These are phyloP conservation scores for Petrolisthes manimaculis DNA, from an alignment of 2,888 invertebrate species.

Conservation along the genomic window DNA sequence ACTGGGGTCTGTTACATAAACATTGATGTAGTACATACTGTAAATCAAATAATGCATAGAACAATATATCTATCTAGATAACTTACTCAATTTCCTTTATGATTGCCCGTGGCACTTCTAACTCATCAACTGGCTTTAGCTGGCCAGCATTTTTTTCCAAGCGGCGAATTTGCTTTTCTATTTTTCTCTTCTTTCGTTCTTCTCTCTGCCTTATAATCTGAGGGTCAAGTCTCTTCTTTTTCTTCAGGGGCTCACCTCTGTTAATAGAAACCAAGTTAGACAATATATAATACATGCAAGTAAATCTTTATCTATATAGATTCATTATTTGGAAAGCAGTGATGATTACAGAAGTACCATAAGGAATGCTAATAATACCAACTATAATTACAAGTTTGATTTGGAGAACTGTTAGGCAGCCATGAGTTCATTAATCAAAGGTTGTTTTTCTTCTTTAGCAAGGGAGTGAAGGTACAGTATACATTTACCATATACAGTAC, in stretches of 20 bases:
- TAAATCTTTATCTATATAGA: too few species aligned
- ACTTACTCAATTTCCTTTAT: neutral
- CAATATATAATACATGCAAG: too few species aligned
- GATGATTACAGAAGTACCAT: neutral
- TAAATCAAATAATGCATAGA: too few species aligned
- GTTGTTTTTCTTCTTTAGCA: too few species aligned
- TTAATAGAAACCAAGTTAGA: conserved; percentile 23
- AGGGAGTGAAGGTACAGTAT: too few species aligned
- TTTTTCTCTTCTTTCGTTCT: conserved; percentile 82
- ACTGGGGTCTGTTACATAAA: too few species aligned
- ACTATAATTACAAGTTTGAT: too few species aligned
- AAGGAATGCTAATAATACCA: too few species aligned
- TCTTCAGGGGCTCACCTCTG: conserved; percentile 90
- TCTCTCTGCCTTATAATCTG: conserved; percentile 83
- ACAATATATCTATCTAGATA: neutral
- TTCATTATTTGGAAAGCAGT: too few species aligned
- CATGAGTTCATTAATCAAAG: too few species aligned
- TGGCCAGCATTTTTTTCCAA: conserved; percentile 85
- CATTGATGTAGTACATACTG: too few species aligned
- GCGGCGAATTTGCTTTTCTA: conserved; percentile 88
- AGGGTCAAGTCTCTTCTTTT: conserved; percentile 88
- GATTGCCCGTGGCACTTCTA: conserved; percentile 74
- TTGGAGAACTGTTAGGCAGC: too few species aligned
- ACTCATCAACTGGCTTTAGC: conserved; percentile 90
- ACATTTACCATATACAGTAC: neutral